These are phyloP conservation scores for Paramisgurnus dabryanus DNA, from an alignment of 2,113 vertebrate genomes.

Conservation along the genomic window DNA sequence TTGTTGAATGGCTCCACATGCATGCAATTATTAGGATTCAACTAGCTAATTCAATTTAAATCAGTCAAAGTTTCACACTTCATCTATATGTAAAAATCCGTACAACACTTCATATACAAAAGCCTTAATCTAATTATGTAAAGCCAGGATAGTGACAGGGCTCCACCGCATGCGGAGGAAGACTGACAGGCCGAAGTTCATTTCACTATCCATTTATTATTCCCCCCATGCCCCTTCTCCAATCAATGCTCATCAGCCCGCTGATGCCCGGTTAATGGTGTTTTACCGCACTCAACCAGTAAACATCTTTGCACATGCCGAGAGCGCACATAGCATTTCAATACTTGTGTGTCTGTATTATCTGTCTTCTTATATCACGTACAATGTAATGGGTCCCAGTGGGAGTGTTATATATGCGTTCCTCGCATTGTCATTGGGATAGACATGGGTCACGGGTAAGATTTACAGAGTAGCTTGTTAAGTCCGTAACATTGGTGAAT, in stretches of 20 bases:
- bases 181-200: constrained; percentile 38
- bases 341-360: constrained; percentile 40
- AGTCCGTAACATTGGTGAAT: constrained; percentile 24
- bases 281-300: constrained; percentile 56
- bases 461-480: constrained; percentile 40
- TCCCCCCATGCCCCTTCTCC: constrained; percentile 56
- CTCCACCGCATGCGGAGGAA: constrained; percentile 19
- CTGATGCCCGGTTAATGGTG: constrained; percentile 64
- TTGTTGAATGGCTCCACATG: neutral
- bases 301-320: constrained; percentile 69
- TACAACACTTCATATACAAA: constrained; percentile 10
- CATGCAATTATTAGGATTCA: constrained; percentile 23
- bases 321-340: constrained; percentile 50
- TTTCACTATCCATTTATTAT: constrained; percentile 51
- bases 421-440: constrained; percentile 25
- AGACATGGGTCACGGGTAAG: constrained; percentile 29
- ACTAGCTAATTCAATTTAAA: constrained; percentile 17
- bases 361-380: constrained; percentile 59
- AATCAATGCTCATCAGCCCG: constrained; percentile 65
- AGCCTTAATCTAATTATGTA: constrained; percentile 16
- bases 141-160: neutral
- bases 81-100: constrained; percentile 20
- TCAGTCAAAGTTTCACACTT: constrained; percentile 21
- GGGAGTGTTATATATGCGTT: constrained; percentile 48
- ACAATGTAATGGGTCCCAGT: constrained; percentile 66